A percentile compares a stretch with the other conserved stretches of the same genome.
Evolutionary conservation across 2,113 vertebrate genomes (phyloP).

Genomic region (Protobothrops mucrosquamatus): DNA sequence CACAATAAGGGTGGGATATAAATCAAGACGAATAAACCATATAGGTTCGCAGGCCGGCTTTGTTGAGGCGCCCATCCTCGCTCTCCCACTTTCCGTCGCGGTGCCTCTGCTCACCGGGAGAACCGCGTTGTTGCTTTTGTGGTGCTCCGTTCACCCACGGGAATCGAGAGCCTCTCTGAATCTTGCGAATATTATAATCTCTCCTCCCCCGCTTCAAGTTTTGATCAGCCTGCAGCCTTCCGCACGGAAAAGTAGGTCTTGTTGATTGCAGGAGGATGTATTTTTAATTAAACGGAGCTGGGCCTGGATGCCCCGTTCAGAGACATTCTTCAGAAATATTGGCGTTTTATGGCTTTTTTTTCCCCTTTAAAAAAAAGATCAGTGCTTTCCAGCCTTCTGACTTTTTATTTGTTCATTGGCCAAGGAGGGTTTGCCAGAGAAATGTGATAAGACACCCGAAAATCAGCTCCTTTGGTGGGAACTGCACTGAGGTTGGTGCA

Average conservation of each 20-base stretch:
- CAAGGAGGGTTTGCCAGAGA: not conserved
- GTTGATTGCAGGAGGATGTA: not conserved
- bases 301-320: not conserved
- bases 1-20: not conserved
- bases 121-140: not conserved
- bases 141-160: not conserved
- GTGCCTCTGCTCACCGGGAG: not conserved
- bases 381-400: not conserved
- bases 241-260: not conserved
- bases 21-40: not conserved
- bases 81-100: rapidly evolving
- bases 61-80: not conserved
- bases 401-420: not conserved
- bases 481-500: no score
- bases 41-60: rapidly evolving
- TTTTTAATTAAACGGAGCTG: not conserved
- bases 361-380: not conserved
- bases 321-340: not conserved
- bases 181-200: not conserved
- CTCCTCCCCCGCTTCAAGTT: not conserved
- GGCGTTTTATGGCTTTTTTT: not conserved
- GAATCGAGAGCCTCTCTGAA: not conserved
- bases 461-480: not conserved
- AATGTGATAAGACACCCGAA: not conserved
- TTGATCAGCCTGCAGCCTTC: not conserved